A percentile compares a stretch with the other conserved stretches of the same genome.
Conservation (phyloP, 2,113 vertebrate genomes). For the Mustela lutreola region DNA sequence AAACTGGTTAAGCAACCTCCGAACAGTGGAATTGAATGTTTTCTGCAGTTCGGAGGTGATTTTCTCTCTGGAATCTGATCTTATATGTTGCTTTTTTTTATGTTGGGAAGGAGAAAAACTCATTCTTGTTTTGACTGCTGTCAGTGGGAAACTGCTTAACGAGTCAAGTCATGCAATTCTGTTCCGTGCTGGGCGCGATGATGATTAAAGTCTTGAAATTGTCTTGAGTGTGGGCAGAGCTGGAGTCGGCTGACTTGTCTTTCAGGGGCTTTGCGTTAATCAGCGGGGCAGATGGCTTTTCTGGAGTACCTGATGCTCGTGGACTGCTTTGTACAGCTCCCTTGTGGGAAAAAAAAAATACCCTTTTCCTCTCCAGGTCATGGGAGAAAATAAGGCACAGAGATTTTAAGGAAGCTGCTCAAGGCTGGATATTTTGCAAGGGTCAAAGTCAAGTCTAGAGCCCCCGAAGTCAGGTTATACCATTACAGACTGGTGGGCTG, state of each 20-base stretch:
- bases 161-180: conserved; percentile 59
- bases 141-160: conserved; percentile 31
- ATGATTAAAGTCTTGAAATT: conserved; percentile 51
- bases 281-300: background rate
- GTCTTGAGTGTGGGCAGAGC: conserved; percentile 40
- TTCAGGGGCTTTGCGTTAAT: conserved; percentile 40
- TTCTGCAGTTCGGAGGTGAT: background rate
- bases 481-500: background rate
- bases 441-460: background rate
- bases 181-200: background rate
- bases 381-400: conserved; percentile 21
- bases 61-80: conserved; percentile 54
- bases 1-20: background rate
- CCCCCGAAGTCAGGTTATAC: background rate
- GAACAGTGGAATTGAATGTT: conserved; percentile 13
- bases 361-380: background rate
- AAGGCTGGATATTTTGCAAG: background rate
- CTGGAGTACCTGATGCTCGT: background rate
- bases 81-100: background rate
- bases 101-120: conserved; percentile 44
- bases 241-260: conserved; percentile 40
- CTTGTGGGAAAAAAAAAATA: background rate
- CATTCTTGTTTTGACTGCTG: conserved; percentile 59
- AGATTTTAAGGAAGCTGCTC: background rate
- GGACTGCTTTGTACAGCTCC: background rate